A percentile compares a stretch with the other conserved stretches of the same genome.
These are phyloP conservation scores for Polia nebulosa DNA, from an alignment of 2,888 invertebrate genomes.

Conservation along the genomic window DNA sequence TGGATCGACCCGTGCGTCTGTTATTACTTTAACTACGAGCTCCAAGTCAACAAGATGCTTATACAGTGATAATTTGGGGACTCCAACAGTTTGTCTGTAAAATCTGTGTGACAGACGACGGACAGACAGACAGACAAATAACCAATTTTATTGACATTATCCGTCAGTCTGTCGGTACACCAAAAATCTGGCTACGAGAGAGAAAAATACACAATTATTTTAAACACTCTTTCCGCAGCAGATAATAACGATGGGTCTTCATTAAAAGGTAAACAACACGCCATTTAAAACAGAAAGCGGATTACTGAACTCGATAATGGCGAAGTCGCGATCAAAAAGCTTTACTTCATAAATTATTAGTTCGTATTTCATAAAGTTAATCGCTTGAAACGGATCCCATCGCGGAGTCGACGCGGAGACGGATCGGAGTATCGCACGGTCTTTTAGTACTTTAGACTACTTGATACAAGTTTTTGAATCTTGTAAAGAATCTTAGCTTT, in stretches of 20 bases:
- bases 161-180: neutral
- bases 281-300: constrained; percentile 61
- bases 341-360: constrained; percentile 73
- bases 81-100: no score
- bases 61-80: no score
- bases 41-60: no score
- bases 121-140: neutral
- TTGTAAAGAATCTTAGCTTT: neutral
- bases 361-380: constrained; percentile 73
- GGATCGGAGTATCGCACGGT: constrained; percentile 24
- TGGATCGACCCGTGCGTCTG: no score
- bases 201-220: constrained; percentile 31
- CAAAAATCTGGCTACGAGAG: neutral
- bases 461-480: constrained; percentile 16
- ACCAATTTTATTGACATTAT: neutral
- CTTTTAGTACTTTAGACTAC: constrained; percentile 11
- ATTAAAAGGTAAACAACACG: constrained; percentile 60
- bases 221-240: constrained; percentile 27
- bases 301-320: constrained; percentile 64
- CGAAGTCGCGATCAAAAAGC: constrained; percentile 63
- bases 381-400: constrained; percentile 58
- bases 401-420: constrained; percentile 39
- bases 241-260: constrained; percentile 52
- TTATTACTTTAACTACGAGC: no score
- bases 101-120: no score